Percentiles rank a stretch among this genome's conserved stretches.
Evolutionary conservation across 2,113 vertebrate species (phyloP).

Genomic region (Taurulus bubalis): DNA sequence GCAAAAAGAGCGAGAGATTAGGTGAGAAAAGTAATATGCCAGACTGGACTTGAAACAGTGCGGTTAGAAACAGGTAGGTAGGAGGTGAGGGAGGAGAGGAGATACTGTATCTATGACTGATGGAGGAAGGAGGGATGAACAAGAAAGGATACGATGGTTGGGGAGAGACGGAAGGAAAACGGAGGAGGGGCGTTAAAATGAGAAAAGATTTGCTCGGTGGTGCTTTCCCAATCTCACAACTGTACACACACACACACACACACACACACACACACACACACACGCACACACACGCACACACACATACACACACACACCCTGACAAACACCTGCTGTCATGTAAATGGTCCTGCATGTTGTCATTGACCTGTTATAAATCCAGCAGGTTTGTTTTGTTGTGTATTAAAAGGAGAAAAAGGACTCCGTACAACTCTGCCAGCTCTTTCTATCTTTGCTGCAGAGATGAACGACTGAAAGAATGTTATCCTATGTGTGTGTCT

Average conservation of each 20-base stretch:
- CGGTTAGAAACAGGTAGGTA: slow-evolving; percentile 10
- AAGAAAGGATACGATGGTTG: neutral
- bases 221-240: slow-evolving; percentile 43
- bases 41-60: slow-evolving; percentile 22
- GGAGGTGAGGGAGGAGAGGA: slow-evolving; percentile 30
- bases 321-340: slow-evolving; percentile 57
- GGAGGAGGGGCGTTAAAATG: slow-evolving; percentile 61
- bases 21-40: neutral
- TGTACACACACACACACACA: slow-evolving; percentile 19
- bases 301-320: neutral
- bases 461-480: slow-evolving; percentile 25
- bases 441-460: neutral
- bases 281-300: slow-evolving; percentile 3
- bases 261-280: slow-evolving; percentile 35
- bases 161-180: slow-evolving; percentile 33
- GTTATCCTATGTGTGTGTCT: slow-evolving; percentile 2
- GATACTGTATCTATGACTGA: slow-evolving; percentile 33
- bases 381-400: slow-evolving; percentile 11
- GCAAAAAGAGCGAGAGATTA: slow-evolving; percentile 5
- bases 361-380: slow-evolving; percentile 52
- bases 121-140: slow-evolving; percentile 7
- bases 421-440: neutral
- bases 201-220: slow-evolving; percentile 73
- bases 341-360: slow-evolving; percentile 41
- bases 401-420: slow-evolving; percentile 5